These are phyloP conservation scores for Mesorhabditis sp. DNA, from an alignment of 2,888 invertebrate genomes.

Conservation along the genomic window DNA sequence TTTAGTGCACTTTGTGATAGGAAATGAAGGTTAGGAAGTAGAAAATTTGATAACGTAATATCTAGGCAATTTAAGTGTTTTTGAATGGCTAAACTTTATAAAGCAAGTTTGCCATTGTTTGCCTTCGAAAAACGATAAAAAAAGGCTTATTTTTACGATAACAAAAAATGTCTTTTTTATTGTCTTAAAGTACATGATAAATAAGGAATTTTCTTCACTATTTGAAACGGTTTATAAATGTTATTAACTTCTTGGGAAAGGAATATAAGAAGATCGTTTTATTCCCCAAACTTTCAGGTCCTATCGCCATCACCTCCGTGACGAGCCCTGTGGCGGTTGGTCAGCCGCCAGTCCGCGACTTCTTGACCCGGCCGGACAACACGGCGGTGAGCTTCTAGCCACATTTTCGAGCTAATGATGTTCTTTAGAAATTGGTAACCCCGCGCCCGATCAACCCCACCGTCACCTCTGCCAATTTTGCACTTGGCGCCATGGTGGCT, in stretches of 20 bases:
- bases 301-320: not conserved
- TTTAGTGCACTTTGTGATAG: too few relatives aligned
- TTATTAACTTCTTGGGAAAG: not conserved
- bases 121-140: too few relatives aligned
- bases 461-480: constrained; percentile 10
- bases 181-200: too few relatives aligned
- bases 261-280: not conserved
- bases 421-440: constrained; percentile 24
- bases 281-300: not conserved
- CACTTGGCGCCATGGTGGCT: constrained; percentile 11
- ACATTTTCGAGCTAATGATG: not conserved
- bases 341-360: constrained; percentile 28
- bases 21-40: too few relatives aligned
- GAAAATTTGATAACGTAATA: too few relatives aligned
- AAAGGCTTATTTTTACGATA: too few relatives aligned
- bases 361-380: constrained; percentile 28
- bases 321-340: not conserved
- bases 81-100: too few relatives aligned
- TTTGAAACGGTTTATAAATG: too few relatives aligned
- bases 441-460: constrained; percentile 40
- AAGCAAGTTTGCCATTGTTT: too few relatives aligned
- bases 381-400: constrained; percentile 22
- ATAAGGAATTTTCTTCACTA: too few relatives aligned
- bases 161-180: too few relatives aligned
- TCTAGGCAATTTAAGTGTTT: too few relatives aligned